Conservation (phyloP, 2,797 vertebrate genomes). For the Nasua narica region DNA sequence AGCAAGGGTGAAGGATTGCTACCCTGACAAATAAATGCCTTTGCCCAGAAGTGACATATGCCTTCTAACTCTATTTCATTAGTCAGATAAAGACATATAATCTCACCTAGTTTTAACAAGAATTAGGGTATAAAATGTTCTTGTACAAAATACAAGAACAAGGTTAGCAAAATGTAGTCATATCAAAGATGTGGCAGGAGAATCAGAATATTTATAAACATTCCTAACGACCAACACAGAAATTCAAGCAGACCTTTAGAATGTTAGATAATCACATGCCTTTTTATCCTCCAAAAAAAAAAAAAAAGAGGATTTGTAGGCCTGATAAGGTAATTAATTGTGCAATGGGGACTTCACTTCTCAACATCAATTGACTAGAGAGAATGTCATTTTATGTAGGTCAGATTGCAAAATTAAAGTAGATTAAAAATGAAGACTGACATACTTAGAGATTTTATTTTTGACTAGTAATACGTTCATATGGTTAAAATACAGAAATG, state of each 20-base stretch:
- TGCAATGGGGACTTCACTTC: not conserved
- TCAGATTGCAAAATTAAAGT: not conserved
- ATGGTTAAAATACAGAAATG: not conserved
- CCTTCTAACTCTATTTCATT: not conserved
- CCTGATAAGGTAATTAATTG: not conserved
- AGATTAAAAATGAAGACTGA: not conserved
- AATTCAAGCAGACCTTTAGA: not conserved
- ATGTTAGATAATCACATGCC: not conserved
- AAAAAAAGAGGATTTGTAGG: not conserved
- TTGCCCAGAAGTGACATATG: not conserved
- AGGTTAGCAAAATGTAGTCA: not conserved
- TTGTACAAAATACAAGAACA: too few relatives aligned
- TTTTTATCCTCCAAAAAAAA: not conserved
- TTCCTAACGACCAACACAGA: not conserved
- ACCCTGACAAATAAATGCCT: not conserved
- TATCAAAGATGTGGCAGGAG: not conserved
- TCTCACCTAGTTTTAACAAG: not conserved
- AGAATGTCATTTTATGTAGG: not conserved
- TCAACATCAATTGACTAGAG: not conserved
- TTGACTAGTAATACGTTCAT: not conserved
- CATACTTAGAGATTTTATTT: not conserved
- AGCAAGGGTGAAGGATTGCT: not conserved
- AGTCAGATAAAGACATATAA: not conserved
- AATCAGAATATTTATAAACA: not conserved
- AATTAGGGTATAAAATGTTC: too few relatives aligned